Conservation (phyloP, 2,888 invertebrate genomes). For the Amblyjoppa proteus region DNA sequence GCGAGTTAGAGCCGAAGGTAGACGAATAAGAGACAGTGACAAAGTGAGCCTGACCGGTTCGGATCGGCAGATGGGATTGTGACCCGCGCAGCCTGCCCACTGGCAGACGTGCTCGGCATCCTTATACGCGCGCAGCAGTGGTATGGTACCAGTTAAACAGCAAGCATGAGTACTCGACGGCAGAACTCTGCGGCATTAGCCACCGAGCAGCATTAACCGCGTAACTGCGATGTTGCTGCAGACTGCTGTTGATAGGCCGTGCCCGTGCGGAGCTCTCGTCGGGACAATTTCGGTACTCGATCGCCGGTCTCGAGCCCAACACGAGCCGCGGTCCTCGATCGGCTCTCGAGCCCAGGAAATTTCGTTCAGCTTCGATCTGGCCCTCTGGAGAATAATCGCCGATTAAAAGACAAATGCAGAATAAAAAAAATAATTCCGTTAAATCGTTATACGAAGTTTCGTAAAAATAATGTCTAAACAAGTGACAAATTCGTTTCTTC, state of each 20-base stretch:
- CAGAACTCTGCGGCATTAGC: slow-evolving; percentile 64
- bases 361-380: neutral
- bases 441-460: too few species aligned
- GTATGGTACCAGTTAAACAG: slow-evolving; percentile 55
- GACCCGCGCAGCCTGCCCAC: slow-evolving; percentile 80
- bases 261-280: slow-evolving; percentile 53
- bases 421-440: neutral
- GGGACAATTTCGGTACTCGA: slow-evolving; percentile 61
- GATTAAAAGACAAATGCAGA: neutral
- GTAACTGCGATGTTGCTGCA: slow-evolving; percentile 51
- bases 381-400: slow-evolving; percentile 13
- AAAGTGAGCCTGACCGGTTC: slow-evolving; percentile 75
- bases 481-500: too few species aligned
- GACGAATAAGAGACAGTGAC: slow-evolving; percentile 62
- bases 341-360: slow-evolving; percentile 5
- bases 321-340: slow-evolving; percentile 48
- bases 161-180: slow-evolving; percentile 55
- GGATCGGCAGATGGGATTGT: slow-evolving; percentile 83
- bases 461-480: too few species aligned
- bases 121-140: slow-evolving; percentile 68
- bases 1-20: slow-evolving; percentile 53
- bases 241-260: slow-evolving; percentile 44
- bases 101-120: slow-evolving; percentile 80
- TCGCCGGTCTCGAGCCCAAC: slow-evolving; percentile 65
- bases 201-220: slow-evolving; percentile 46